These are phyloP conservation scores for Mastacembelus armatus DNA, from an alignment of 2,797 vertebrate genomes.

Conservation along the genomic window DNA sequence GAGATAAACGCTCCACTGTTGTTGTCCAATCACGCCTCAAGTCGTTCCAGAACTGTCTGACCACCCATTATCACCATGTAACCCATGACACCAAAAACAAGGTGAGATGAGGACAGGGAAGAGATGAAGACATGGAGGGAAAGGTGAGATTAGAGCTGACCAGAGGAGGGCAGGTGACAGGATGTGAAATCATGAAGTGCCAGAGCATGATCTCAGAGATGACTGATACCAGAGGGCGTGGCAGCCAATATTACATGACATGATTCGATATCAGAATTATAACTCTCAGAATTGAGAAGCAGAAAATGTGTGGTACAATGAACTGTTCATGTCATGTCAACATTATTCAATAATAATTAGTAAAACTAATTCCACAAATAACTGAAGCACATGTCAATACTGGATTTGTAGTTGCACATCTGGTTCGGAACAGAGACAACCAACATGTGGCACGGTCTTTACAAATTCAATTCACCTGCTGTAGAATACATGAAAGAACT, in stretches of 20 bases:
- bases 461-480: neutral
- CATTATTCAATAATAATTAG: neutral
- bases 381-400: no score
- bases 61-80: constrained; percentile 35
- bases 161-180: constrained; percentile 31
- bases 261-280: neutral
- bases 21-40: constrained; percentile 24
- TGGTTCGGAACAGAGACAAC: neutral
- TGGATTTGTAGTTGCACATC: no score
- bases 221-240: constrained; percentile 40
- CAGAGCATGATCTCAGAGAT: constrained; percentile 46
- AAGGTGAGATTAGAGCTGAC: constrained; percentile 32
- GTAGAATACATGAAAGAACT: no score
- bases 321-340: neutral
- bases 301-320: neutral
- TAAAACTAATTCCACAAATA: neutral
- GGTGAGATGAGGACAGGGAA: constrained; percentile 38
- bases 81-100: constrained; percentile 52
- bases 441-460: neutral
- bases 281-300: neutral
- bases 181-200: constrained; percentile 41
- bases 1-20: constrained; percentile 67
- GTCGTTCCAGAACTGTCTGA: constrained; percentile 34
- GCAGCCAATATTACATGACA: neutral
- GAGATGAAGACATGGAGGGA: constrained; percentile 37